Conservation (phyloP, 2,113 vertebrate species). For the Lepus europaeus region DNA sequence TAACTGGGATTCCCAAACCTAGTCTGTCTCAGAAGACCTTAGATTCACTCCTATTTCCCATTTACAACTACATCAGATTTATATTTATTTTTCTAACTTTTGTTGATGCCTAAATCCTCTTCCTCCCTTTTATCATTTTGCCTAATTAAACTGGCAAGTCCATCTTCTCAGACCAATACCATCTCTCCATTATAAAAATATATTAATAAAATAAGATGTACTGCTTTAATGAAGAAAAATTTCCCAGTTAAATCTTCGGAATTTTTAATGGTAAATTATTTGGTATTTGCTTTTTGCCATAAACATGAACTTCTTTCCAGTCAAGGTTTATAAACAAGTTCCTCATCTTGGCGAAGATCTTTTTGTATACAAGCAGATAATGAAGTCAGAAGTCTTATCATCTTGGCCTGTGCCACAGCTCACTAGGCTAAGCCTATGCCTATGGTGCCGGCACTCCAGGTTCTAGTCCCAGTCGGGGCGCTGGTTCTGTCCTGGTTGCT, state of each 20-base stretch:
- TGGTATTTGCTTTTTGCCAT: neutral
- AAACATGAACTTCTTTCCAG: neutral
- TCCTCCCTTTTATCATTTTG: slow-evolving; percentile 8
- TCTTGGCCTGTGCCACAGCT: too few species aligned
- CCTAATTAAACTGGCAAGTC: neutral
- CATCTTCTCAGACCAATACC: neutral
- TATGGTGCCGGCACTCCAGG: too few species aligned
- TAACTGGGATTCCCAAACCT: slow-evolving; percentile 47
- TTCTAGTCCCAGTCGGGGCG: too few species aligned
- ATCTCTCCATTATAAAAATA: neutral
- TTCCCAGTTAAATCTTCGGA: neutral
- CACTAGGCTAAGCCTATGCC: too few species aligned
- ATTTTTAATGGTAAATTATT: neutral
- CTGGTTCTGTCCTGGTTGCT: too few species aligned
- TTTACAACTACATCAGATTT: neutral
- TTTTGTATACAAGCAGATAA: neutral
- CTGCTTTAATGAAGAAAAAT: neutral
- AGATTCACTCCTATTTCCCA: slow-evolving; percentile 50
- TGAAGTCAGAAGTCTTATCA: neutral
- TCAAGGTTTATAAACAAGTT: neutral
- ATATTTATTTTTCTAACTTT: neutral
- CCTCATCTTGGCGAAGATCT: neutral
- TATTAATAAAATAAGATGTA: slow-evolving; percentile 43
- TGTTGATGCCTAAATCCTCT: neutral
- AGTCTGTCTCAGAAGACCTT: slow-evolving; percentile 34